Evolutionary conservation across 2,888 invertebrate species (phyloP).

Genomic region (Leptinotarsa haldemani): DNA sequence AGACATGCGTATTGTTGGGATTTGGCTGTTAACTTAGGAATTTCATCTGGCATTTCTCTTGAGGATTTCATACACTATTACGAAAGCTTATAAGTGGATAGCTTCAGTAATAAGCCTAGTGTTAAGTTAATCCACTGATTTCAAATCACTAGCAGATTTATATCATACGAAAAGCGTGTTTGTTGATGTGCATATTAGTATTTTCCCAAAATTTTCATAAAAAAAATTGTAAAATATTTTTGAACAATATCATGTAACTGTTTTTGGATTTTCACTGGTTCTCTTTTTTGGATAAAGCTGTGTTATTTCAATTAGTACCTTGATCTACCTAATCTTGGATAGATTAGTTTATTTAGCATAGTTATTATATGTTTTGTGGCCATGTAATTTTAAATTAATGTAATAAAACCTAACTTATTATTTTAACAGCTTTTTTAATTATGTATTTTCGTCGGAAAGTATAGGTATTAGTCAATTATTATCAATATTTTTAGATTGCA

Average conservation of each 20-base stretch:
- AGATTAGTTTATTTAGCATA: slow-evolving; percentile 60
- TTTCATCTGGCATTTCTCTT: slow-evolving; percentile 5
- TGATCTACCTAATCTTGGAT: slow-evolving; percentile 49
- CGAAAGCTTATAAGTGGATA: slow-evolving; percentile 42
- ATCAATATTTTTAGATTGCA: neutral
- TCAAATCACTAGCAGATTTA: slow-evolving; percentile 36
- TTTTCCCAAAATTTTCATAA: slow-evolving; percentile 50
- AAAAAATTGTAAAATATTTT: slow-evolving; percentile 42
- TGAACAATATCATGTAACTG: slow-evolving; percentile 42
- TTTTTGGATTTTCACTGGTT: slow-evolving; percentile 36
- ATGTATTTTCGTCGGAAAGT: neutral
- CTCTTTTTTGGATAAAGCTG: slow-evolving; percentile 35
- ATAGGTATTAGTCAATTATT: neutral
- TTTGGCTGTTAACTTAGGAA: slow-evolving; percentile 5
- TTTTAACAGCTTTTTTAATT: slow-evolving; percentile 35
- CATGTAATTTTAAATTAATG: slow-evolving; percentile 68
- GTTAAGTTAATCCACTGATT: slow-evolving; percentile 18
- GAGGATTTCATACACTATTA: slow-evolving; percentile 6
- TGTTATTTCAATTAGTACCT: slow-evolving; percentile 46
- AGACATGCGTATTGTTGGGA: slow-evolving; percentile 1
- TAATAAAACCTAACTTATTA: slow-evolving; percentile 65
- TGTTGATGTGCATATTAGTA: slow-evolving; percentile 58
- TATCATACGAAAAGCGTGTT: slow-evolving; percentile 50
- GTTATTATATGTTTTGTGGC: slow-evolving; percentile 67
- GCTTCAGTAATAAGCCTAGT: slow-evolving; percentile 43